Percentiles rank a stretch among this genome's conserved stretches.
phyloP scores from a whole-genome alignment of 2,888 invertebrate genomes.

The Catocala fraxini region DNA sequence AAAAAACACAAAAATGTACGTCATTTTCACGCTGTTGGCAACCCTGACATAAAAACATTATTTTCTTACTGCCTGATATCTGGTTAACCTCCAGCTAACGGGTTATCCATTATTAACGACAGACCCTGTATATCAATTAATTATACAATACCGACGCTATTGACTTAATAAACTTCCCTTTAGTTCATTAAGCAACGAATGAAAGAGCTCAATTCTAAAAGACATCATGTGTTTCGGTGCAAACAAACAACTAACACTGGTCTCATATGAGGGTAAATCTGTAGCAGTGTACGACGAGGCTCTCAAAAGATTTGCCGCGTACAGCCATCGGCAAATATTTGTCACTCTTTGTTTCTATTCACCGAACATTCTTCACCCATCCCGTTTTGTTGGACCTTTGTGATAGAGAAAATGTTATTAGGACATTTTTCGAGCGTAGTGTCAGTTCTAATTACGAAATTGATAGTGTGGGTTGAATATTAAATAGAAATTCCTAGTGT shows the following conservation, averaged over 20 bases:
- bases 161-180: neutral
- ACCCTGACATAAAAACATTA: too few relatives aligned
- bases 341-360: constrained; percentile 68
- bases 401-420: constrained; percentile 31
- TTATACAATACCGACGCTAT: too few relatives aligned
- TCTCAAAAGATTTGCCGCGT: constrained; percentile 72
- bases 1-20: too few relatives aligned
- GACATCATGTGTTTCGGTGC: constrained; percentile 9
- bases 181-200: neutral
- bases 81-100: too few relatives aligned
- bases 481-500: too few relatives aligned
- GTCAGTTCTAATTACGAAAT: too few relatives aligned
- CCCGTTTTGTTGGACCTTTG: constrained; percentile 26
- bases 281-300: constrained; percentile 53
- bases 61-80: too few relatives aligned
- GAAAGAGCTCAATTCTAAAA: neutral
- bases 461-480: too few relatives aligned
- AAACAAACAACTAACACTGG: constrained; percentile 32
- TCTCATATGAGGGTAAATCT: constrained; percentile 47
- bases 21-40: too few relatives aligned
- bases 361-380: constrained; percentile 31
- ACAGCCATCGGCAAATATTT: constrained; percentile 72
- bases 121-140: too few relatives aligned
- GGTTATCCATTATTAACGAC: too few relatives aligned
- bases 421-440: neutral